Conservation (phyloP, 2,113 vertebrate species). For the Pionites leucogaster region DNA sequence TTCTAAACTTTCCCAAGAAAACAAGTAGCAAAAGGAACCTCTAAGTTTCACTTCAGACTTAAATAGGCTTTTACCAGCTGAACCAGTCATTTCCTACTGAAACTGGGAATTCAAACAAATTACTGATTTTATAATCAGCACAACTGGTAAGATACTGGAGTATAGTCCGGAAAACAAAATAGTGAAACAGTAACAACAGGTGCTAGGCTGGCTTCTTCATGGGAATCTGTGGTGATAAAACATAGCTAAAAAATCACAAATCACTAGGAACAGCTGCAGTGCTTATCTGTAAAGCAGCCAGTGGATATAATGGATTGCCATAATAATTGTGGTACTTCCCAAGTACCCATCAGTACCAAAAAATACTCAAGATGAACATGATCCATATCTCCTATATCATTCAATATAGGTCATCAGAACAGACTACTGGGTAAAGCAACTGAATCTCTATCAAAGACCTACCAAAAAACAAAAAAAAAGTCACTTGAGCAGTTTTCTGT, state of each 20-base stretch:
- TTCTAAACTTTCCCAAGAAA: neutral
- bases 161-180: neutral
- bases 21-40: neutral
- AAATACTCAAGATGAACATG: neutral
- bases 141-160: neutral
- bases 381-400: neutral
- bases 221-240: neutral
- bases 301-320: neutral
- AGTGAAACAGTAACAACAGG: neutral
- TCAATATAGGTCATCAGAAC: neutral
- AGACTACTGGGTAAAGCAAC: neutral
- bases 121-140: neutral
- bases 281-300: neutral
- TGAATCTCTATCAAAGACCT: neutral
- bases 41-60: neutral
- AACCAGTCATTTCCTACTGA: neutral
- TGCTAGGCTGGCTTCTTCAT: neutral
- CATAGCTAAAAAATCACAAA: neutral
- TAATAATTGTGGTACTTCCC: neutral
- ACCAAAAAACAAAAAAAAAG: neutral
- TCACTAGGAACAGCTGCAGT: neutral
- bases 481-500: neutral
- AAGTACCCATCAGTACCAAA: neutral
- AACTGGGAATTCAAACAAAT: neutral
- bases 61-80: neutral